These are phyloP conservation scores for Anguilla megastoma DNA, from an alignment of 2,797 vertebrate species.

Conservation along the genomic window DNA sequence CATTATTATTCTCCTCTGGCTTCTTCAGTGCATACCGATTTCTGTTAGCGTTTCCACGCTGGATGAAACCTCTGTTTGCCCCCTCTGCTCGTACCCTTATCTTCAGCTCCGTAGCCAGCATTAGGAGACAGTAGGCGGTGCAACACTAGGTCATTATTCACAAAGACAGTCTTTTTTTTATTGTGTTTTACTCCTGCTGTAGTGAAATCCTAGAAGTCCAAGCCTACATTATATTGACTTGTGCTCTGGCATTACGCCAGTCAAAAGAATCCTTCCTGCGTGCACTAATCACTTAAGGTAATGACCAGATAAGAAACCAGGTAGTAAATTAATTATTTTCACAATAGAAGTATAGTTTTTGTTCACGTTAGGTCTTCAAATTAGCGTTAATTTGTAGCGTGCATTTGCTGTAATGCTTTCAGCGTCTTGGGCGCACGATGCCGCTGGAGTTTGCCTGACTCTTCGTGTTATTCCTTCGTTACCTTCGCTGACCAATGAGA, in stretches of 20 bases:
- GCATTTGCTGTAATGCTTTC: background rate
- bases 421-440: conserved; percentile 12
- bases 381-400: conserved; percentile 31
- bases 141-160: background rate
- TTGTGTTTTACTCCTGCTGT: conserved; percentile 3
- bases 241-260: background rate
- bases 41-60: background rate
- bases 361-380: conserved; percentile 22
- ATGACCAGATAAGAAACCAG: background rate
- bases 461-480: conserved; percentile 10
- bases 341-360: background rate
- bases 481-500: conserved; percentile 31
- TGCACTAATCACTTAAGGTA: background rate
- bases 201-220: background rate
- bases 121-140: too few species aligned
- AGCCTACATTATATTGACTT: background rate
- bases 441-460: background rate
- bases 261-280: background rate
- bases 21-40: background rate
- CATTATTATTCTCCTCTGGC: background rate
- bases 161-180: background rate
- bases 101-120: background rate
- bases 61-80: background rate
- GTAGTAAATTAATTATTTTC: background rate
- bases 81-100: background rate